Evolutionary conservation across 2,797 vertebrate species (phyloP), one percentile per base, ranked within the genome.

Genomic region (Chelidonichthys spinosus): DNA sequence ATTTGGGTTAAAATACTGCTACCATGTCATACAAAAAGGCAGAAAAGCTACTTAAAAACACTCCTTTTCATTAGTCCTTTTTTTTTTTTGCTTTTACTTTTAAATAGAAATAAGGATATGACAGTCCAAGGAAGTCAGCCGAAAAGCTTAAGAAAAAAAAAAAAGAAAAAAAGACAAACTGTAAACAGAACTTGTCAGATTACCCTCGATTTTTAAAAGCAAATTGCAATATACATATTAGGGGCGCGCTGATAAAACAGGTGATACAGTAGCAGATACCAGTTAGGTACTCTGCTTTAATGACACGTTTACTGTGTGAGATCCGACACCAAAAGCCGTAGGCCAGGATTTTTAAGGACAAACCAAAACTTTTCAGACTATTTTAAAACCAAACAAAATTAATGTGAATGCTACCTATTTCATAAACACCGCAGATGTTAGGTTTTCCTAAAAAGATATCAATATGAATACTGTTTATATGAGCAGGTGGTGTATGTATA

Each of bases 181-280:
- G 86, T 92, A 92, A 93, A 95, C 92, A 93, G 63, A 93, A 90
- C 82, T 80, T 71, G 65, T 83, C 78, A 88, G 60, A 87, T 80
- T 88, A 79, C 86, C 90, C 91, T 92, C 86, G 67, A 78, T 89
- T 91, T 92, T 91, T 47, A 66, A 94, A 93, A 94, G 88, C 49
- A 87, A 93, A 94, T 92, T 91, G 90, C 85, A 92, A 89, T 91
- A 85, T 93, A 93, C 59, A 86, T 65, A 62, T 54, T 54, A 78
- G 59, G 76, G 78, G 37, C 73, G 72, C 63, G 46, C 82, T 85
- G 76, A 83, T 69, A 50, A 55, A 46, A 73, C 59, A 55, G 49
- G 43, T 72, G 40, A 59, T 55, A 59, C 5, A 4, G 4, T 25
- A 5, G 37, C 40, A 50, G 56, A 42, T 67, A 75, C 44, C 11